Evolutionary conservation across 2,113 vertebrate genomes (phyloP).

Genomic region (Myotis lucifugus): DNA sequence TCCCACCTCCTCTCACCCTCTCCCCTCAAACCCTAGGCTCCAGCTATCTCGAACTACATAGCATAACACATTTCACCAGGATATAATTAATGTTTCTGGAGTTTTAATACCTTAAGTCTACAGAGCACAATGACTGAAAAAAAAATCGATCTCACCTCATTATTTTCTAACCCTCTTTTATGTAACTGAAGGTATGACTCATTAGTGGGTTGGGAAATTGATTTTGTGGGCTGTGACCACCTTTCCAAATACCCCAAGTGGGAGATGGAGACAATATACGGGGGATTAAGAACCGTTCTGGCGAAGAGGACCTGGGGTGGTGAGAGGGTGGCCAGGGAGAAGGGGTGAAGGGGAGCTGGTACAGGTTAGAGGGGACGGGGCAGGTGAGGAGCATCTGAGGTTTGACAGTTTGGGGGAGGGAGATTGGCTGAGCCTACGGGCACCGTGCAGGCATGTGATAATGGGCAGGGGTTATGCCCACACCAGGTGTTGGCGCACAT

Average conservation of each 20-base stretch:
- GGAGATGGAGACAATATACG: neutral
- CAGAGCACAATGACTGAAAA: neutral
- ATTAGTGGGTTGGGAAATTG: neutral
- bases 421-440: neutral
- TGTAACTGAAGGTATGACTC: neutral
- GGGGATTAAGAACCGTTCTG: neutral
- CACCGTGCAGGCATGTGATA: neutral
- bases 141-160: neutral
- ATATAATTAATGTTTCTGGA: conserved; percentile 6
- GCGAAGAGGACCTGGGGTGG: neutral
- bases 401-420: neutral
- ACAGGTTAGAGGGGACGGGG: no score
- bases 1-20: neutral
- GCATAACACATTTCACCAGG: neutral
- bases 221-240: neutral
- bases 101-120: conserved; percentile 5
- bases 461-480: neutral
- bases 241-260: neutral
- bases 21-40: neutral
- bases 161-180: conserved; percentile 6
- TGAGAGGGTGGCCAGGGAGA: neutral
- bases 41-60: neutral
- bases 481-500: conserved; percentile 78
- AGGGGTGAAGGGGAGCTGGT: neutral
- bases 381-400: neutral